Base-by-base conservation (phyloP, 2,888 invertebrate species). In the Suillia variegata region DNA sequence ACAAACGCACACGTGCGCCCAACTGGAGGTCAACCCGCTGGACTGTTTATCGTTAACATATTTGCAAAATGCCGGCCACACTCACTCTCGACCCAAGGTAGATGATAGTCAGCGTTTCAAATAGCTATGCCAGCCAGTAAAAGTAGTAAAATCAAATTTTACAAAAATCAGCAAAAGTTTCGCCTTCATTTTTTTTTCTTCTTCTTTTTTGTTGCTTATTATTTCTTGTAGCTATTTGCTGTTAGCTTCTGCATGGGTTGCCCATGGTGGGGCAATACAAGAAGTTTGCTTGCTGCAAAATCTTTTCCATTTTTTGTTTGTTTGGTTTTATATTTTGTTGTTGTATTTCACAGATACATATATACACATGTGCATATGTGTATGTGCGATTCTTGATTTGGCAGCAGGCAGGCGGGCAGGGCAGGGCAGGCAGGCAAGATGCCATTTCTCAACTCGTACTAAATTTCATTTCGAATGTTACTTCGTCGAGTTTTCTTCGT, bases 141-240 rank as follows among this genome's bases (percentile, higher is more conserved):
- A 56, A 34, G 34, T 34, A 48, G 49, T 50, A 33, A 56, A 56
- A 50, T 56, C 33, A 56, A 56, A 56, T 56, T 56, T 33, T 49
- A 38, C 50, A 45, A 33, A 56, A 38, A 49, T 56, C 56, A 56
- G 56, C 50, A 56, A 42, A 50, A 56, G 10, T 26, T 26, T 26
- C 6, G 26, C 26, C 26, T 26, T 10, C 10, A 6, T 26, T 26
- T 33, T 34, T 56, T 50, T 42, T 55, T 47, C 33, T 47, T 55
- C 47, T 48, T 12, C 48, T 45, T 42, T 31, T n/a, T n/a, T n/a
- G 54, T 45, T 54, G 54, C 34, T 50, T 17, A 12, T 21, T n/a
- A 22, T 52, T 18, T 49, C 49, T n/a, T n/a, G n/a, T n/a, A n/a
- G n/a, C n/a, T 26, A 26, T 26, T 26, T 26, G 26, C 26, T 26